phyloP scores from a whole-genome alignment of 2,888 invertebrate genomes.

The Hetaerina titia region DNA sequence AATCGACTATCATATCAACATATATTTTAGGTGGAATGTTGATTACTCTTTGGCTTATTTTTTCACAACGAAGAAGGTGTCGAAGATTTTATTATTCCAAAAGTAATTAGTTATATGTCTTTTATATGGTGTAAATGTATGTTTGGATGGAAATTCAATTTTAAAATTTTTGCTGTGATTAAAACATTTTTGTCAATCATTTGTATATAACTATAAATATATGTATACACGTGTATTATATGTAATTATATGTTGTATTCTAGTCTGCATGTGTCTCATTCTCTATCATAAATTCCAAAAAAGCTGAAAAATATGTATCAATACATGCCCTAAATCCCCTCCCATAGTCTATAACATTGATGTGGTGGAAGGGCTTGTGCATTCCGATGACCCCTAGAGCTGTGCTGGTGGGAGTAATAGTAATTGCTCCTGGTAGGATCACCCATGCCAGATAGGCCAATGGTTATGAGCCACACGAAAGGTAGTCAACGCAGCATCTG shows the following conservation, averaged over 20 bases:
- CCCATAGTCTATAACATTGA: too few species aligned
- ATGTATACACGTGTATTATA: not conserved
- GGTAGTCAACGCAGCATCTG: too few species aligned
- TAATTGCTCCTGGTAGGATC: too few species aligned
- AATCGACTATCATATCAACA: slow-evolving; percentile 84
- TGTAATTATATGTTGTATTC: not conserved
- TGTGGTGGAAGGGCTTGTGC: too few species aligned
- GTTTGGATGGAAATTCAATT: not conserved
- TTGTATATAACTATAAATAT: not conserved
- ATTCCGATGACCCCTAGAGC: too few species aligned
- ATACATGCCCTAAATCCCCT: too few species aligned
- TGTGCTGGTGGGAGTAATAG: too few species aligned
- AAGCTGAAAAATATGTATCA: too few species aligned
- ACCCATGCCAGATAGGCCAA: too few species aligned
- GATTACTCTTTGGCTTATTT: slow-evolving; percentile 73
- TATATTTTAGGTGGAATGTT: slow-evolving; percentile 80
- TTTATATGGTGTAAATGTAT: not conserved
- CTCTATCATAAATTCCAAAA: too few species aligned
- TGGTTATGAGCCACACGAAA: too few species aligned
- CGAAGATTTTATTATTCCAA: slow-evolving; percentile 59
- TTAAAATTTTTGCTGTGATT: not conserved
- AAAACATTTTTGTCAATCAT: not conserved
- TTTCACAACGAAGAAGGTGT: slow-evolving; percentile 60
- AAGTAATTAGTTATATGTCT: slow-evolving; percentile 23
- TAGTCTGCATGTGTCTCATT: not conserved